A percentile compares a stretch with the other conserved stretches of the same genome.
These are phyloP conservation scores for Karalla daura DNA, from an alignment of 2,797 vertebrate species.

Conservation along the genomic window DNA sequence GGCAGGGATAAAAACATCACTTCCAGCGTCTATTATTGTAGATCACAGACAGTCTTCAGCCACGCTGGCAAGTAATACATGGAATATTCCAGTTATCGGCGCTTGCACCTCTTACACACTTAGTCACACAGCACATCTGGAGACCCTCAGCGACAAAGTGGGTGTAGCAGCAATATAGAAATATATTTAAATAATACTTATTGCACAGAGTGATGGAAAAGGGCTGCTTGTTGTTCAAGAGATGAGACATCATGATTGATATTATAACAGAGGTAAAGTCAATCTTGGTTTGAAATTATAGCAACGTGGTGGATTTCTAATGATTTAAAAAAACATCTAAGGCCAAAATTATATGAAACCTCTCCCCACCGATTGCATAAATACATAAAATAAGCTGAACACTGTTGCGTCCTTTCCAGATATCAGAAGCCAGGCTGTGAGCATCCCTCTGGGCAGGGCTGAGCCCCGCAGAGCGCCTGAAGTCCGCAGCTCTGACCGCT, in stretches of 20 bases:
- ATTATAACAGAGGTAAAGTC: not conserved
- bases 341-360: not conserved
- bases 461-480: slow-evolving; percentile 15
- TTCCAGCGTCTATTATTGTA: slow-evolving; percentile 56
- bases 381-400: not conserved
- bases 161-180: slow-evolving; percentile 54
- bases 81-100: slow-evolving; percentile 69
- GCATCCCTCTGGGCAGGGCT: not conserved
- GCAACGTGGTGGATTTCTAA: not conserved
- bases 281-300: slow-evolving; percentile 1
- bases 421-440: slow-evolving; percentile 14
- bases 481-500: slow-evolving; percentile 70
- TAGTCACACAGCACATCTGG: slow-evolving; percentile 75
- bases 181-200: slow-evolving; percentile 62
- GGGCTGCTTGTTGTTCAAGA: slow-evolving; percentile 32
- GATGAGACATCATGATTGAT: slow-evolving; percentile 58
- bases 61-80: slow-evolving; percentile 56
- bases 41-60: slow-evolving; percentile 59
- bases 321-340: not conserved
- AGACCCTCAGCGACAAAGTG: slow-evolving; percentile 68
- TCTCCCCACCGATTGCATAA: not conserved
- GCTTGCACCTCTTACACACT: slow-evolving; percentile 47
- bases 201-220: slow-evolving; percentile 58
- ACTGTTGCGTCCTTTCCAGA: not conserved
- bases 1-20: slow-evolving; percentile 69